phyloP scores from a whole-genome alignment of 1,140 invertebrate genomes.

The Halesus radiatus region DNA sequence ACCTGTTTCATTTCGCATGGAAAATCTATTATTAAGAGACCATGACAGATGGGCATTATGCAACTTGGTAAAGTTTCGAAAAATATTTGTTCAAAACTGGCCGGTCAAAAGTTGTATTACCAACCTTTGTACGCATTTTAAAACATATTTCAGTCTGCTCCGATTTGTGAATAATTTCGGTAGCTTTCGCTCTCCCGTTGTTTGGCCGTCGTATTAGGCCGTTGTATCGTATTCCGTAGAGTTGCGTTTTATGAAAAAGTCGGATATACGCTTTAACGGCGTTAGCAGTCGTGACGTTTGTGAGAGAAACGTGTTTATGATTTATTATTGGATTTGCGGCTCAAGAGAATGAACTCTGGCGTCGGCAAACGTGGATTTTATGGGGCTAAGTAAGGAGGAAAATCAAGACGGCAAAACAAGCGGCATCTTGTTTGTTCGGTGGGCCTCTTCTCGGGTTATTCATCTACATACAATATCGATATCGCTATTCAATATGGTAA shows the following conservation, averaged over 20 bases:
- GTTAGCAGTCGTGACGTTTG: conserved; percentile 22
- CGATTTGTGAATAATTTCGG: conserved; percentile 14
- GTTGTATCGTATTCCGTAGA: conserved; percentile 24
- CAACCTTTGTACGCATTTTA: conserved; percentile 28
- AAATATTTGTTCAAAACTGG: conserved; percentile 20
- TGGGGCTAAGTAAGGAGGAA: conserved; percentile 24
- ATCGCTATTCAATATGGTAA: conserved; percentile 1
- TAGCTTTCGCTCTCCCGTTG: conserved; percentile 22
- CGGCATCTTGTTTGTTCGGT: not conserved
- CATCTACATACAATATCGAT: not conserved
- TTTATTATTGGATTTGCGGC: conserved; percentile 36
- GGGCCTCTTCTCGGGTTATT: conserved; percentile 8
- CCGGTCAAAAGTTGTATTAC: not conserved
- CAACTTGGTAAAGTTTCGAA: not conserved
- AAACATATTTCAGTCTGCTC: conserved; percentile 26
- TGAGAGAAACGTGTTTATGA: conserved; percentile 38
- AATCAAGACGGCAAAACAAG: not conserved
- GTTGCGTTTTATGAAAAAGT: conserved; percentile 32
- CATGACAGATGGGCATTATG: not conserved
- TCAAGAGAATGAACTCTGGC: conserved; percentile 11
- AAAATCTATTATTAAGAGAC: conserved; percentile 7
- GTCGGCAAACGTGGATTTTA: not conserved
- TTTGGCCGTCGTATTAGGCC: not conserved
- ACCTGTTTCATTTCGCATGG: not conserved
- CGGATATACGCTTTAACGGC: conserved; percentile 33